Percentiles rank a stretch among this genome's conserved stretches.
These are phyloP conservation scores for Vidua chalybeata DNA, from an alignment of 2,113 vertebrate species.

Conservation along the genomic window DNA sequence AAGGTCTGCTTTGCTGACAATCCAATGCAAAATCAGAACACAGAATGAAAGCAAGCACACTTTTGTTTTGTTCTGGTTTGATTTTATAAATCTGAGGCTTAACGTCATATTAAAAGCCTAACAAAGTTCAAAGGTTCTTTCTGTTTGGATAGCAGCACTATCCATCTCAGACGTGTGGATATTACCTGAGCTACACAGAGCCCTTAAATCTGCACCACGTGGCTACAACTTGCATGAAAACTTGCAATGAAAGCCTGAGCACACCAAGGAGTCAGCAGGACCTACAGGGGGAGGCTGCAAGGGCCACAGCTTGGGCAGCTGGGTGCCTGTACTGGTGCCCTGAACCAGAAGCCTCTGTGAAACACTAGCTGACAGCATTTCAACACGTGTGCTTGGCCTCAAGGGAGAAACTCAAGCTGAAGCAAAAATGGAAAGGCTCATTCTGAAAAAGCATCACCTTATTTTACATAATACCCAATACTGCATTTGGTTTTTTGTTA, in stretches of 20 bases:
- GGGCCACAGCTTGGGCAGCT: neutral
- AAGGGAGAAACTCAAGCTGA: neutral
- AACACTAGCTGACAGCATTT: neutral
- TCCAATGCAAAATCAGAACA: neutral
- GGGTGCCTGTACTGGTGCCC: neutral
- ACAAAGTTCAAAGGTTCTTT: slow-evolving; percentile 45
- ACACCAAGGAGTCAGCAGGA: neutral
- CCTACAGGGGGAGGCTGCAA: neutral
- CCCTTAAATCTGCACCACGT: neutral
- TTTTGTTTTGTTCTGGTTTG: slow-evolving; percentile 16
- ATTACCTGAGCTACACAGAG: neutral
- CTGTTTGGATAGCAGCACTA: neutral
- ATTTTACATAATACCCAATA: neutral
- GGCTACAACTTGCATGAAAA: neutral
- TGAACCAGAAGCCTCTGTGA: neutral
- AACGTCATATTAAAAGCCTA: neutral
- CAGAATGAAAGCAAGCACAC: neutral
- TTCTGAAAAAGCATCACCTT: neutral
- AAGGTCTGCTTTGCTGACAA: slow-evolving; percentile 21
- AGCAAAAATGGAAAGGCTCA: neutral
- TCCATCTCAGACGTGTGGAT: neutral
- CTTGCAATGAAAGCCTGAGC: neutral
- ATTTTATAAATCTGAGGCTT: slow-evolving; percentile 15
- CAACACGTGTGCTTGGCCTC: neutral
- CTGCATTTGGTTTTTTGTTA: neutral